A percentile compares a stretch with the other conserved stretches of the same genome.
These are phyloP conservation scores for Sciurus vulgaris DNA, from an alignment of 2,797 vertebrate genomes.

Conservation along the genomic window DNA sequence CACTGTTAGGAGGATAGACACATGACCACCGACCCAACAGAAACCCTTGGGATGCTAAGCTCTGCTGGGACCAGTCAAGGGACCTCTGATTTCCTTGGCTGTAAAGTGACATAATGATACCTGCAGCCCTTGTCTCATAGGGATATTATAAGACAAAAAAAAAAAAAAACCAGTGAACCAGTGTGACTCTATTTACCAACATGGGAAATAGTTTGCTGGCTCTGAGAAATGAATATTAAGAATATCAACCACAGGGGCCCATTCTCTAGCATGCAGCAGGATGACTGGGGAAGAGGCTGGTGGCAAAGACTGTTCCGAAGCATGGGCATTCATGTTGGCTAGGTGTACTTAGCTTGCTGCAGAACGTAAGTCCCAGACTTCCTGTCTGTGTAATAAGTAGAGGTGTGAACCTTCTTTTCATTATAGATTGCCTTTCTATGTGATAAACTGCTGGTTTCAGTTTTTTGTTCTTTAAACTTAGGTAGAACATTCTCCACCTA, in stretches of 20 bases:
- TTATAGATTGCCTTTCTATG: not conserved
- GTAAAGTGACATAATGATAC: not conserved
- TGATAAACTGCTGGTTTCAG: constrained; percentile 35
- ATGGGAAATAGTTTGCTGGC: accelerated
- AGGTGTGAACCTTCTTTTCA: not conserved
- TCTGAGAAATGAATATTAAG: not conserved
- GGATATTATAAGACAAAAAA: not conserved
- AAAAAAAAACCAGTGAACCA: not conserved
- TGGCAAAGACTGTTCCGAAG: not conserved
- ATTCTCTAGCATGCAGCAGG: accelerated
- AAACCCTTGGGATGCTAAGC: too few species aligned
- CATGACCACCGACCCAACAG: not conserved
- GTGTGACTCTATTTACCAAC: not conserved
- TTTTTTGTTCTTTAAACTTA: constrained; percentile 69
- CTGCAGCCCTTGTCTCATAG: not conserved
- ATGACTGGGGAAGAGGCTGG: accelerated
- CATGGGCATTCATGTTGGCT: not conserved
- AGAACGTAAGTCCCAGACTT: not conserved
- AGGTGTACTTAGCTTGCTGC: not conserved
- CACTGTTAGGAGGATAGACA: not conserved
- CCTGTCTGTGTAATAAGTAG: not conserved
- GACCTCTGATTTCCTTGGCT: not conserved
- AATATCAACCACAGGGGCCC: accelerated
- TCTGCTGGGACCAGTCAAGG: not conserved
- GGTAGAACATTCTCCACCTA: constrained; percentile 81